These are phyloP conservation scores for Rhagophthalmus giganteus DNA, from an alignment of 2,888 invertebrate genomes.

Conservation along the genomic window DNA sequence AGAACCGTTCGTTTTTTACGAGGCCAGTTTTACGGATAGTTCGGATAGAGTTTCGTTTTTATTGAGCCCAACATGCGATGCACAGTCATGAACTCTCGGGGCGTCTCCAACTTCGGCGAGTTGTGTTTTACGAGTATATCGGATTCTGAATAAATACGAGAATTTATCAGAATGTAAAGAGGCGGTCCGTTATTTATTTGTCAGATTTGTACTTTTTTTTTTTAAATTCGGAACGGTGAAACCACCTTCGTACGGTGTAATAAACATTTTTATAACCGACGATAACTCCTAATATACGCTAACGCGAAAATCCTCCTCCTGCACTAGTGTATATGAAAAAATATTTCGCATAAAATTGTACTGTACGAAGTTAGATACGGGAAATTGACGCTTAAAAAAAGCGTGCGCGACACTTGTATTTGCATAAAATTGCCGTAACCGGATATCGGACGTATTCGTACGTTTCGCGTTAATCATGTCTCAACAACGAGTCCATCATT, in stretches of 20 bases:
- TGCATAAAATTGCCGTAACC: neutral
- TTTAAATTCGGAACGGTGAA: neutral
- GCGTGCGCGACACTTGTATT: neutral
- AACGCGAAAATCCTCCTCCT: neutral
- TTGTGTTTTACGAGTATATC: conserved; percentile 17
- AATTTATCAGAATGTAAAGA: conserved; percentile 11
- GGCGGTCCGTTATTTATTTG: conserved; percentile 1
- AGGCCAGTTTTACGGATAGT: conserved; percentile 21
- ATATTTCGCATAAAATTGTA: neutral
- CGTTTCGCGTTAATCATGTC: no score
- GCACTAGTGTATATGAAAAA: neutral
- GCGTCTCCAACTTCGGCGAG: conserved; percentile 14
- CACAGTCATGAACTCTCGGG: conserved; percentile 9
- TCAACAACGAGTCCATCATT: no score
- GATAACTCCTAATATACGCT: neutral
- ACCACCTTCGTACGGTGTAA: neutral
- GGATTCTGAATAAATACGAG: conserved; percentile 17
- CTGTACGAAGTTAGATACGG: neutral
- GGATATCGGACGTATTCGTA: neutral
- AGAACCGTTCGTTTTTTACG: conserved; percentile 25
- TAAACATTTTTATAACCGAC: neutral
- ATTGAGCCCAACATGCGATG: conserved; percentile 19
- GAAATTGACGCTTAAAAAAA: neutral
- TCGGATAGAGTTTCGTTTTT: conserved; percentile 31
- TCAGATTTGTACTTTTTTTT: neutral